Evolutionary conservation across 2,113 vertebrate species (phyloP).

Genomic region (Corythornis cristatus): DNA sequence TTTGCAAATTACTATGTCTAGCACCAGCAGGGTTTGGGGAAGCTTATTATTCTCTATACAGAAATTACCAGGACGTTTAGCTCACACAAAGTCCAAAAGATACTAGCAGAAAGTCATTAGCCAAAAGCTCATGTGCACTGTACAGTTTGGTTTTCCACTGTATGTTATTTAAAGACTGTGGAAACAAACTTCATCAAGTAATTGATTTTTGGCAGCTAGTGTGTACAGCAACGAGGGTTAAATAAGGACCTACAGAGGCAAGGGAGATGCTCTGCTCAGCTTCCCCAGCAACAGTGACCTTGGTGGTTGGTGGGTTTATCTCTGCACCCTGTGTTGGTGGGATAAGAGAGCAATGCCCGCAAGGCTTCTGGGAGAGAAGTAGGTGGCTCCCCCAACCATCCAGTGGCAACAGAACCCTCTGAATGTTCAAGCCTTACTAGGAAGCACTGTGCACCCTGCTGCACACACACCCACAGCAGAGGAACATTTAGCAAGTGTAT

Average conservation of each 20-base stretch:
- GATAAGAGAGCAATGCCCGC: neutral
- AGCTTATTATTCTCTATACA: neutral
- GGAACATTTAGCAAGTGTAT: neutral
- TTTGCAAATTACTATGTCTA: neutral
- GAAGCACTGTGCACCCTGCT: neutral
- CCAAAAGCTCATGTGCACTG: neutral
- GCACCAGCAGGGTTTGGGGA: neutral
- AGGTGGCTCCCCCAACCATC: neutral
- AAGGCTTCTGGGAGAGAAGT: neutral
- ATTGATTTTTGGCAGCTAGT: slow-evolving; percentile 11
- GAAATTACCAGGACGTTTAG: neutral
- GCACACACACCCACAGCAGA: neutral
- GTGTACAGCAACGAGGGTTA: neutral
- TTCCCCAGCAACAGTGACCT: neutral
- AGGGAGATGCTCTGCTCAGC: neutral
- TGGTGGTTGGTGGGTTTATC: neutral
- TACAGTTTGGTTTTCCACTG: neutral
- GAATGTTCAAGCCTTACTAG: neutral
- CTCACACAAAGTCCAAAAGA: neutral
- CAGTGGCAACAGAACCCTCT: neutral
- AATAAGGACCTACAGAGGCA: neutral
- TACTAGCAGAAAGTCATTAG: neutral
- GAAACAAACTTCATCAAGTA: neutral
- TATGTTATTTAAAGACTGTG: slow-evolving; percentile 5
- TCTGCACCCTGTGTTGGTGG: neutral